phyloP scores from a whole-genome alignment of 2,888 invertebrate species.

The Geotrupes spiniger region DNA sequence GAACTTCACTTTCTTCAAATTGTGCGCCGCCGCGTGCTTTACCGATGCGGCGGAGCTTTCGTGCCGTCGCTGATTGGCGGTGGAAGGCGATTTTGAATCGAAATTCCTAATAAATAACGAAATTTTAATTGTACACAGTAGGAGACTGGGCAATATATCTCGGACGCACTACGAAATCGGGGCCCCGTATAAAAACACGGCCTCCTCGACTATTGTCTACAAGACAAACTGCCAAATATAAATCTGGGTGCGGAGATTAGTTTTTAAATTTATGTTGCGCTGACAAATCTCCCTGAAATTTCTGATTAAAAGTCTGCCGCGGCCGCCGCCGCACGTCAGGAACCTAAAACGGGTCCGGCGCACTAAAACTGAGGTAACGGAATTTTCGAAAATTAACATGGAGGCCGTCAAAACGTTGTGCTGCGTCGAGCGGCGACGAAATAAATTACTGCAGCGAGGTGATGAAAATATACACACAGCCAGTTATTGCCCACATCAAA shows the following conservation, averaged over 20 bases:
- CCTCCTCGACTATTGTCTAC: conserved; percentile 25
- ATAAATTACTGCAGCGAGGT: too few relatives aligned
- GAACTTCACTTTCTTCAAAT: too few relatives aligned
- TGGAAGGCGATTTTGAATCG: conserved; percentile 20
- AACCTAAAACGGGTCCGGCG: too few relatives aligned
- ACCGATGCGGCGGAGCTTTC: too few relatives aligned
- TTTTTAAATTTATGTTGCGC: conserved; percentile 33
- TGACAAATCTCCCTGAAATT: conserved; percentile 29
- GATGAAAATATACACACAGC: too few relatives aligned
- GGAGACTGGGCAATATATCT: conserved; percentile 33
- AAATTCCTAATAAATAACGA: conserved; percentile 34
- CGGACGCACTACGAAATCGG: conserved; percentile 18
- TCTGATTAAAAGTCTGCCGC: conserved; percentile 15
- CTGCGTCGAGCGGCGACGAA: too few relatives aligned
- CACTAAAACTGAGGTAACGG: too few relatives aligned
- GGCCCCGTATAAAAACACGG: conserved; percentile 26
- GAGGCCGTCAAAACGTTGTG: conserved; percentile 14
- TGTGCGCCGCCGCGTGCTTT: too few relatives aligned
- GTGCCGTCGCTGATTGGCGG: background rate
- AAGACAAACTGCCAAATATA: conserved; percentile 35
- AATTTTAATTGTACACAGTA: conserved; percentile 36
- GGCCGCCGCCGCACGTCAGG: background rate
- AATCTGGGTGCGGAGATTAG: conserved; percentile 31
- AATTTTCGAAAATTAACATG: conserved; percentile 14
- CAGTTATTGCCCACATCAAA: too few relatives aligned